phyloP scores from a whole-genome alignment of 2,888 invertebrate genomes.

The Biston stratarius region DNA sequence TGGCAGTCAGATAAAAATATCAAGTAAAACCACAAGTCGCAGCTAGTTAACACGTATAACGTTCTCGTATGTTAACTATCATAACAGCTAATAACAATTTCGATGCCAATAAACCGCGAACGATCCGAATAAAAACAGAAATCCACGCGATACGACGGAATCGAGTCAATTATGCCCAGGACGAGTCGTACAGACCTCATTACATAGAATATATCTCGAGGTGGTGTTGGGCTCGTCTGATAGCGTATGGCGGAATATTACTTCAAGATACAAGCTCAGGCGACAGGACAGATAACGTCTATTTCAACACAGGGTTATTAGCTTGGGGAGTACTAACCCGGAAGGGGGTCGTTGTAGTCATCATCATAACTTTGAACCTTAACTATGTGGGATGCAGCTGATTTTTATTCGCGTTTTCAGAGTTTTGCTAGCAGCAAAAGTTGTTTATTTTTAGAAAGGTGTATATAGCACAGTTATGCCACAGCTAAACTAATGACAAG shows the following conservation, averaged over 20 bases:
- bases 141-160: conserved; percentile 52
- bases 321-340: too few species aligned
- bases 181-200: conserved; percentile 67
- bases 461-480: too few species aligned
- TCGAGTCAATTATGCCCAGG: conserved; percentile 65
- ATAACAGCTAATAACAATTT: conserved; percentile 39
- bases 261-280: background rate
- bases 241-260: conserved; percentile 12
- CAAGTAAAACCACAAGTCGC: background rate
- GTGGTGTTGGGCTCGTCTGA: conserved; percentile 37
- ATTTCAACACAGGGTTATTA: background rate
- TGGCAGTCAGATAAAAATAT: background rate
- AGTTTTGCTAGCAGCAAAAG: too few species aligned
- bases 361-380: too few species aligned
- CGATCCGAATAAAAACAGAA: conserved; percentile 47
- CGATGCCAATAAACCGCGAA: conserved; percentile 41
- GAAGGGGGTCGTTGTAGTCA: too few species aligned
- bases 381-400: too few species aligned
- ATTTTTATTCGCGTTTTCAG: too few species aligned
- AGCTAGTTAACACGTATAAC: background rate
- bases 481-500: too few species aligned
- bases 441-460: too few species aligned
- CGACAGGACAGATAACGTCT: background rate
- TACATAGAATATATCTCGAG: conserved; percentile 63
- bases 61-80: conserved; percentile 11